Percentiles rank a stretch among this genome's conserved stretches.
phyloP scores from a whole-genome alignment of 2,888 invertebrate species.

The Orthosia gracilis region DNA sequence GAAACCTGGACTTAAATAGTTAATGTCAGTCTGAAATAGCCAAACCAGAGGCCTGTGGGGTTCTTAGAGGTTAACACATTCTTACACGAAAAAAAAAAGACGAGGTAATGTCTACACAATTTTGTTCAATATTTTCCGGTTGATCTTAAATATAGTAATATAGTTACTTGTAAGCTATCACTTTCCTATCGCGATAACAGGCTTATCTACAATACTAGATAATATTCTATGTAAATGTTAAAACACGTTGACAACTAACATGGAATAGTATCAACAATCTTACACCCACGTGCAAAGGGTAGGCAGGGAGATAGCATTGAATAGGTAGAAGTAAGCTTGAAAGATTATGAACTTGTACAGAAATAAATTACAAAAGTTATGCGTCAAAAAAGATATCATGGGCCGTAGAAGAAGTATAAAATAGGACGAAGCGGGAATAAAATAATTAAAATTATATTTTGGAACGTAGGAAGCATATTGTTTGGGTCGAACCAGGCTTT shows the following conservation, averaged over 20 bases:
- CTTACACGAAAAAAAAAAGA: too few relatives aligned
- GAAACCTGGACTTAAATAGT: too few relatives aligned
- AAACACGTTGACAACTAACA: constrained; percentile 24
- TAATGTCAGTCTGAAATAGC: too few relatives aligned
- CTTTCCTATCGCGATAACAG: constrained; percentile 28
- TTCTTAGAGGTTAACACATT: too few relatives aligned
- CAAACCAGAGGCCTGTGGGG: too few relatives aligned
- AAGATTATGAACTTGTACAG: neutral
- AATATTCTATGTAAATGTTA: constrained; percentile 30
- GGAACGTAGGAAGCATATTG: too few relatives aligned
- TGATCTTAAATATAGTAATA: neutral
- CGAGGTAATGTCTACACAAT: neutral
- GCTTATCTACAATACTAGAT: constrained; percentile 48
- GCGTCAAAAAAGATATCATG: too few relatives aligned
- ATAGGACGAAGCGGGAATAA: too few relatives aligned
- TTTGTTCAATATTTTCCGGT: neutral
- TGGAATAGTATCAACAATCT: constrained; percentile 18
- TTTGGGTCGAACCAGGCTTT: too few relatives aligned
- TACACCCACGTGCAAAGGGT: constrained; percentile 28
- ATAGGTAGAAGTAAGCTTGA: neutral
- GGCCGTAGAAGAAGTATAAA: too few relatives aligned
- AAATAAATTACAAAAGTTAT: too few relatives aligned
- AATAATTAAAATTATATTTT: too few relatives aligned
- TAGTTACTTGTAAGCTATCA: constrained; percentile 11
- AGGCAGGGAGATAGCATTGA: constrained; percentile 7